A percentile compares a stretch with the other conserved stretches of the same genome.
These are phyloP conservation scores for Slavum lentiscoides DNA, from an alignment of 2,888 invertebrate species.

Conservation along the genomic window DNA sequence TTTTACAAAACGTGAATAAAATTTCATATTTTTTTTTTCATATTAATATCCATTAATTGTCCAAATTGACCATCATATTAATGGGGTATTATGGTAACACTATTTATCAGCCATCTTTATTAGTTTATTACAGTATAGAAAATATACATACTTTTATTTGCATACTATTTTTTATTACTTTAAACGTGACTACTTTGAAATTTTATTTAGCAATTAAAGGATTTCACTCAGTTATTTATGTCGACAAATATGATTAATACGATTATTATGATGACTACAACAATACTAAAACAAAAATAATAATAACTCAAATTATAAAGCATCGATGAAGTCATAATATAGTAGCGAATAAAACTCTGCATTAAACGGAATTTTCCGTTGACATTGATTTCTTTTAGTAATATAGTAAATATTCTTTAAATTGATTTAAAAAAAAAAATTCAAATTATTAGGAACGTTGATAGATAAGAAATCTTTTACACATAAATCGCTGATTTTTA, in stretches of 20 bases:
- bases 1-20: neutral
- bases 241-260: neutral
- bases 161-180: neutral
- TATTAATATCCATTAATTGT: neutral
- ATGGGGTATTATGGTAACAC: neutral
- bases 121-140: neutral
- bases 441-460: no score
- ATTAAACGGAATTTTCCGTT: no score
- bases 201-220: slow-evolving; percentile 1
- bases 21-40: neutral
- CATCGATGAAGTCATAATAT: no score
- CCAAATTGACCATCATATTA: neutral
- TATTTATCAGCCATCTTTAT: neutral
- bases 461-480: no score
- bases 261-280: neutral
- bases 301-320: no score
- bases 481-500: no score
- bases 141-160: no score
- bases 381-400: no score
- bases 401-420: no score
- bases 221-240: slow-evolving; percentile 4
- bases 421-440: no score
- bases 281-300: neutral
- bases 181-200: slow-evolving; percentile 34
- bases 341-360: no score